Conservation (phyloP, 2,888 invertebrate species). For the Ornithoptera priamus region DNA sequence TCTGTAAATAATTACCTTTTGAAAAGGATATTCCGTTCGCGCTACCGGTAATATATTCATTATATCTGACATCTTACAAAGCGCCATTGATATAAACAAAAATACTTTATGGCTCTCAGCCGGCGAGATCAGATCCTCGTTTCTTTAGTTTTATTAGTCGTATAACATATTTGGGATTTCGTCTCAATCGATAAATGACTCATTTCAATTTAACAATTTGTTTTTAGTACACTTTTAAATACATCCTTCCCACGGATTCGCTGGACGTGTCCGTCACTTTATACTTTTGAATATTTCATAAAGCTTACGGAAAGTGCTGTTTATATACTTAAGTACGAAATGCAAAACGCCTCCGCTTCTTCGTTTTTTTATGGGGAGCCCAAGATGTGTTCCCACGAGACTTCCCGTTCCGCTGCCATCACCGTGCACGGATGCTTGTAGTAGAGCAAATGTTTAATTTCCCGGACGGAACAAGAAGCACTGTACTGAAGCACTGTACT, state of each 20-base stretch:
- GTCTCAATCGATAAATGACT: conserved; percentile 50
- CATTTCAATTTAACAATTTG: conserved; percentile 56
- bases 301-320: neutral
- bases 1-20: conserved; percentile 77
- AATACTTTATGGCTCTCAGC: conserved; percentile 62
- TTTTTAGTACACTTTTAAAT: conserved; percentile 48
- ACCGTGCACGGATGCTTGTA: conserved; percentile 54
- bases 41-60: conserved; percentile 79
- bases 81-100: conserved; percentile 71
- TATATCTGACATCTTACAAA: conserved; percentile 76
- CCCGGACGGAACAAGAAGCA: conserved; percentile 34
- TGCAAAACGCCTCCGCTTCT: conserved; percentile 56
- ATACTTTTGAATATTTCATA: conserved; percentile 5
- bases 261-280: conserved; percentile 2
- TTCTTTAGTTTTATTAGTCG: conserved; percentile 45
- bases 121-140: conserved; percentile 50
- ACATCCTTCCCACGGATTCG: conserved; percentile 43
- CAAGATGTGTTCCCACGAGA: conserved; percentile 58
- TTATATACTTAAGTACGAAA: conserved; percentile 37
- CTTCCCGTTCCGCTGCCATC: conserved; percentile 41
- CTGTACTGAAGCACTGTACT: no score
- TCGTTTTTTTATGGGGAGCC: conserved; percentile 52
- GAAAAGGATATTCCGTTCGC: conserved; percentile 65
- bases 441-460: conserved; percentile 73
- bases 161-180: conserved; percentile 55